A percentile compares a stretch with the other conserved stretches of the same genome.
phyloP scores from a whole-genome alignment of 2,113 vertebrate species.

The Oreochromis aureus region DNA sequence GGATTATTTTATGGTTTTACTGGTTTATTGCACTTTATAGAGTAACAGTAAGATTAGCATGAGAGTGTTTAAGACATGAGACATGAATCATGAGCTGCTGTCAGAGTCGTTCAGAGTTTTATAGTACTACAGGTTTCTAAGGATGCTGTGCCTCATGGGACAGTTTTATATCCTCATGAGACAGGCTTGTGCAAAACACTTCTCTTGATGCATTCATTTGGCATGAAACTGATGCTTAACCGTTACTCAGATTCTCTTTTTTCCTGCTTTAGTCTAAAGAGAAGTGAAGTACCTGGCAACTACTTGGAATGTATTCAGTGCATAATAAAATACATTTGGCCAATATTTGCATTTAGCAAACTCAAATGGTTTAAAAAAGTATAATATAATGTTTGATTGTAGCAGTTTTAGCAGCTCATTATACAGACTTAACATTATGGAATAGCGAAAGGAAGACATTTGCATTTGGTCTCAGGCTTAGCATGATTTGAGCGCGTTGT shows the following conservation, averaged over 20 bases:
- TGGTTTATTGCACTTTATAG: not conserved
- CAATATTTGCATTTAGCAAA: not conserved
- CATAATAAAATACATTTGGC: not conserved
- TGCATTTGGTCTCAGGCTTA: not conserved
- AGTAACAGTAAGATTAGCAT: conserved; percentile 7
- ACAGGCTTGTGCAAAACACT: not conserved
- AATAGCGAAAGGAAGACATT: not conserved
- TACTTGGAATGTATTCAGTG: not conserved
- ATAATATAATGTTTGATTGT: not conserved
- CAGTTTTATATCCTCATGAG: not conserved
- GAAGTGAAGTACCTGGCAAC: not conserved
- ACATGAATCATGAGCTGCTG: not conserved
- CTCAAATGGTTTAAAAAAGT: not conserved
- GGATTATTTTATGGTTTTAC: not conserved
- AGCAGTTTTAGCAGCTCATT: not conserved
- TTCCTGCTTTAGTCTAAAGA: not conserved
- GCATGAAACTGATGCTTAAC: not conserved
- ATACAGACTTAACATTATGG: not conserved
- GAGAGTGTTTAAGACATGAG: not conserved
- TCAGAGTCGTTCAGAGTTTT: not conserved
- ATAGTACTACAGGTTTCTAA: not conserved
- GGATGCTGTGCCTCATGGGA: not conserved
- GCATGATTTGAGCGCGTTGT: not conserved
- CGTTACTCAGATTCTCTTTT: not conserved
- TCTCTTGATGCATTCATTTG: not conserved